Base-by-base conservation (phyloP, 2,888 invertebrate species). In the Drosophila parthenogenetica region DNA sequence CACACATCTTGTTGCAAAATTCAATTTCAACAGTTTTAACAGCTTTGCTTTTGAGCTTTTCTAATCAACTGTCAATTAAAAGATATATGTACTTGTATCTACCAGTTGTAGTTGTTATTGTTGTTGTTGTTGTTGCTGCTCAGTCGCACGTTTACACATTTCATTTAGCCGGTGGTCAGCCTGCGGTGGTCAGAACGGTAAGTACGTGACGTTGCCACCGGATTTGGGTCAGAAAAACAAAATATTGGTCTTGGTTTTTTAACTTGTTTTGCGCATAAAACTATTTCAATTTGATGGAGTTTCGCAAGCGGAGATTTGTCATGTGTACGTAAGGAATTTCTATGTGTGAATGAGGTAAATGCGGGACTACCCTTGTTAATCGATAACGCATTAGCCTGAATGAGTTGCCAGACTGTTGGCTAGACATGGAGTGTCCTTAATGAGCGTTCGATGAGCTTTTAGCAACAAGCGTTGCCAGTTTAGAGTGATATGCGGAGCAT, bases 61-160 rank as follows among this genome's bases (percentile, higher is more conserved):
- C 40, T 50, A 64, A 63, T 60, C 69, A 67, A 73, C 70, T 83
- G 81, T 79, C 84, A 81, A 81, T 83, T 83, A 84, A 83, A 79
- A 77, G 69, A 76, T 76, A 66, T 70, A 79, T 73, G 54, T 73
- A 57, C 58, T 35, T 42, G 25, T 19, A 16, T 11, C 16, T 50
- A 59, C 48, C 40, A 40, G 58, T 49, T 22, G 22, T 22, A 48
- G 58, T 49, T 42, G 22, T 25, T 55, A 32, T 51, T 42, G 50
- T 58, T 40, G 46, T 19, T 55, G 19, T 46, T 53, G 53, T 22
- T 43, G 29, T 16, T 42, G 19, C n/a, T 17, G n/a, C 17, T 43
- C 10, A 42, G 51, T 51, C 45, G 40, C 79, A 81, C 74, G 79
- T 79, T 68, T 60, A 62, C 58, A 57, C 74, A 74, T 65, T 73